These are phyloP conservation scores for Diadegma fenestrale DNA, from an alignment of 2,888 invertebrate species.

Conservation along the genomic window DNA sequence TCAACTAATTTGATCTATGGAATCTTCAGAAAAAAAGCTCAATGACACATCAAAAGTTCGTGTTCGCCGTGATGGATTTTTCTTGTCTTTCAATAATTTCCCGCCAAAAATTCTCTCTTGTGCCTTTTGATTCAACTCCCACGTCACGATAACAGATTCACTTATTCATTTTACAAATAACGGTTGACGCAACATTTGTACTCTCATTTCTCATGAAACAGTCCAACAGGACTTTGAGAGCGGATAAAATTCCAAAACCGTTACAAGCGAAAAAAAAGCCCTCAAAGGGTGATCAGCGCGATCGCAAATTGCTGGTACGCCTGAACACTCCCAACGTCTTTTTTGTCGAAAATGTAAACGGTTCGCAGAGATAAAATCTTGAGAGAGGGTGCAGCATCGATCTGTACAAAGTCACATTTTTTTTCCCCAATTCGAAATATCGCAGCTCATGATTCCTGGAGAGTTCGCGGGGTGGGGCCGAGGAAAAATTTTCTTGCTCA, in stretches of 20 bases:
- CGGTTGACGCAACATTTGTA: neutral
- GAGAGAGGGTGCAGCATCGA: slow-evolving; percentile 23
- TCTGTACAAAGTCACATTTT: neutral
- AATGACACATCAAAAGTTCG: neutral
- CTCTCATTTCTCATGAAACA: neutral
- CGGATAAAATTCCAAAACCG: slow-evolving; percentile 1
- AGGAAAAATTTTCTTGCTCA: neutral
- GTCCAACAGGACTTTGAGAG: no score
- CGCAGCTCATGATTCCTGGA: slow-evolving; percentile 4
- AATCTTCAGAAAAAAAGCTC: neutral
- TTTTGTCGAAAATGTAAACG: slow-evolving; percentile 7
- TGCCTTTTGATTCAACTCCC: neutral
- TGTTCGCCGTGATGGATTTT: neutral
- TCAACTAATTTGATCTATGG: neutral
- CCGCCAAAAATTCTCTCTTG: neutral
- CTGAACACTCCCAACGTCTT: neutral
- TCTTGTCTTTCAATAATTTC: neutral
- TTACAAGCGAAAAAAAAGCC: neutral
- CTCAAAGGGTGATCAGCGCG: slow-evolving; percentile 9
- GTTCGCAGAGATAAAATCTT: slow-evolving; percentile 14
- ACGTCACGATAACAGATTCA: neutral
- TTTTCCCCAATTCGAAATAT: neutral
- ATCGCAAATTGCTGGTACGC: slow-evolving; percentile 5
- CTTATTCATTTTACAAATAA: neutral
- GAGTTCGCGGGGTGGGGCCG: slow-evolving; percentile 2